These are phyloP conservation scores for Semotilus atromaculatus DNA, from an alignment of 2,797 vertebrate species.

Conservation along the genomic window DNA sequence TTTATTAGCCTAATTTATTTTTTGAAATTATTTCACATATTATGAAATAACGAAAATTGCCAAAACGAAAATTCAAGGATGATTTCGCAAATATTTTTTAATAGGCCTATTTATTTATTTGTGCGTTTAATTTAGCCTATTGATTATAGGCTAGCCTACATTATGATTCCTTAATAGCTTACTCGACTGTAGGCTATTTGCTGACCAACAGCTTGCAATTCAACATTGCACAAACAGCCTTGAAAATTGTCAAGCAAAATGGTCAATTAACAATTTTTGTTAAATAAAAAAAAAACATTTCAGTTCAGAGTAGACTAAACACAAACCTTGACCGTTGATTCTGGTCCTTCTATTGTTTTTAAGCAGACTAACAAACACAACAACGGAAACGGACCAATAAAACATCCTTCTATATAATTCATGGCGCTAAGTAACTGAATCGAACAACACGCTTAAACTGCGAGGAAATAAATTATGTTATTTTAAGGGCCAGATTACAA, in stretches of 20 bases:
- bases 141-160: neutral
- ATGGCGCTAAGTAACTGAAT: neutral
- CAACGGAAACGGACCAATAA: neutral
- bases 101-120: neutral
- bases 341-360: neutral
- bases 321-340: neutral
- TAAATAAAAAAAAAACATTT: neutral
- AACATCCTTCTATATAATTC: neutral
- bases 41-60: neutral
- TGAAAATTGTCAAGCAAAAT: neutral
- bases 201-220: neutral
- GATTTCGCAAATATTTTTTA: no score
- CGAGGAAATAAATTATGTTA: constrained; percentile 56
- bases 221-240: neutral
- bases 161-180: neutral
- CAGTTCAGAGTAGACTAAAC: neutral
- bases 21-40: neutral
- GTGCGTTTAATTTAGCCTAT: neutral
- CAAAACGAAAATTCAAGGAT: neutral
- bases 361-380: neutral
- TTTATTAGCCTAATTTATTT: neutral
- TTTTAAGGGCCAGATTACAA: constrained; percentile 65
- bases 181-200: neutral
- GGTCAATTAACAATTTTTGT: neutral
- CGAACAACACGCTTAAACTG: constrained; percentile 15